Evolutionary conservation across 1,140 invertebrate species (phyloP), one percentile per base, ranked within the genome.

Genomic region (Capitella teleta): DNA sequence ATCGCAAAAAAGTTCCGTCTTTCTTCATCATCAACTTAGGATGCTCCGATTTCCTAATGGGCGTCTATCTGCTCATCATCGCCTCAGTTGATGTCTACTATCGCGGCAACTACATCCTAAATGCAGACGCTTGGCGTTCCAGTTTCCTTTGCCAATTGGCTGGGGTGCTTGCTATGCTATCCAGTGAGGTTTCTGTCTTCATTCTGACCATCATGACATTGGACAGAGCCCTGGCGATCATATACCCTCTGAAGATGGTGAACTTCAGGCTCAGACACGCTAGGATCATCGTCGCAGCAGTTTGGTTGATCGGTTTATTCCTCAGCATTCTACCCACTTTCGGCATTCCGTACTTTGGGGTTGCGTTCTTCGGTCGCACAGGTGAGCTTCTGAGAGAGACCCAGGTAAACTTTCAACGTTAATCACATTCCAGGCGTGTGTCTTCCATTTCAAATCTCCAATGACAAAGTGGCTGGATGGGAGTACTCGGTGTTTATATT

Each of bases 11-110:
- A 26, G 40, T 43, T 10, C 30, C 37, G 18, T 51, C 49, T 5
- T 51, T 51, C 40, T 57, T 60, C 6, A 54, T 63, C 21, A 51
- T 58, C 6, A 60, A 62, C 51, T 50, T 66, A 10, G 53, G 56
- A 24, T 21, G 61, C 14, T 58, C 62, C 21, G 64, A 66, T 47
- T 56, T 64, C 21, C 47, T 61, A 14, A 66, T 64, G 62, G 64
- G 64, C 1, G 32, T 64, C 4, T 66, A 66, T 47, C 40, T 66
- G 38, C 41, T 59, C 2, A 60, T 66, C n/a, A 63, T 66, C 25
- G 62, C 57, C 4, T 37, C 51, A 2, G 57, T 58, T 2, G 64
- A 66, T 40, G 37, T 47, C 2, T 25, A 48, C n/a, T 64, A 57
- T 45, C 51, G 57, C 6, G 60, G 58, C 14, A 41, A 30, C n/a